Percentiles rank a stretch among this genome's conserved stretches.
These are phyloP conservation scores for Ochropleura plecta DNA, from an alignment of 2,888 invertebrate genomes.

Conservation along the genomic window DNA sequence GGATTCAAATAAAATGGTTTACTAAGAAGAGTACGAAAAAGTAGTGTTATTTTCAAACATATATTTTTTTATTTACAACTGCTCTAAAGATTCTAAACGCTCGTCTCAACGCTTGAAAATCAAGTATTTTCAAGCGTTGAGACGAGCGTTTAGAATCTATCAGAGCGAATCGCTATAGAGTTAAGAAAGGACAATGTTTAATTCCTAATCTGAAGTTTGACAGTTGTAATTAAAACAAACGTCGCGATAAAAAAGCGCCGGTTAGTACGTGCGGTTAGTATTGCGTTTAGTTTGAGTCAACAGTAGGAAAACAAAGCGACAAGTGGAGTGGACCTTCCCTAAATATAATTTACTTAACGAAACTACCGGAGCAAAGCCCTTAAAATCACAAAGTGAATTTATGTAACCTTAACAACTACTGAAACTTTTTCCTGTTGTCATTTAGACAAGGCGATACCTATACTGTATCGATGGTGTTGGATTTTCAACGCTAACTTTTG, in stretches of 20 bases:
- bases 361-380: slow-evolving; percentile 15
- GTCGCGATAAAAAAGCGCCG: neutral
- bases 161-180: neutral
- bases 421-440: slow-evolving; percentile 15
- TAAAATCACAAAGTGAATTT: slow-evolving; percentile 37
- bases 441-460: neutral
- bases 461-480: neutral
- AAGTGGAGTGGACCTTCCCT: neutral
- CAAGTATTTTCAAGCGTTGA: neutral
- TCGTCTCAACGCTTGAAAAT: too few species aligned
- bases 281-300: neutral
- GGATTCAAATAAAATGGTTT: too few species aligned
- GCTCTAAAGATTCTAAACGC: neutral
- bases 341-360: slow-evolving; percentile 17
- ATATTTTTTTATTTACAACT: too few species aligned
- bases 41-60: too few species aligned
- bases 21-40: too few species aligned
- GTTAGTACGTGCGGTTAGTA: neutral
- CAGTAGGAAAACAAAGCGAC: neutral
- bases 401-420: slow-evolving; percentile 12
- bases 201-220: neutral
- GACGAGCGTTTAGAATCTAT: neutral
- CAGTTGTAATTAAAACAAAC: neutral
- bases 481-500: neutral
- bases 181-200: neutral